Evolutionary conservation across 1,140 invertebrate genomes (phyloP).

Genomic region (Sitodiplosis mosellana): DNA sequence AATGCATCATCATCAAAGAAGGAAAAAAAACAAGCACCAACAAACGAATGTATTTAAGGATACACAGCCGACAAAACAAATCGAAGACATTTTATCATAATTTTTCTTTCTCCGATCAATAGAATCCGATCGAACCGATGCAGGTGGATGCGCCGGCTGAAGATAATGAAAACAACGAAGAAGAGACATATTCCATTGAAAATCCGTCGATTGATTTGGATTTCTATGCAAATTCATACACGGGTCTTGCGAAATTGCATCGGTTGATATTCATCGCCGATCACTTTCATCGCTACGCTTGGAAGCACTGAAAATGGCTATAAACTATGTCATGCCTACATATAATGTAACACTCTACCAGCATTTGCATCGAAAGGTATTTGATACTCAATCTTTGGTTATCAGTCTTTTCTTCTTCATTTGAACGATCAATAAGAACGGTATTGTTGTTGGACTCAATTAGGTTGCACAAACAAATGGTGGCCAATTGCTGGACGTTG

Average conservation of each 20-base stretch:
- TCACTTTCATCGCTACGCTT: constrained; percentile 73
- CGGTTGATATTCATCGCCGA: constrained; percentile 87
- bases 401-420: too few species aligned
- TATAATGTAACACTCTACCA: constrained; percentile 88
- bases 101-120: constrained; percentile 9
- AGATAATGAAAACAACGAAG: constrained; percentile 90
- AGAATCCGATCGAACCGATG: constrained; percentile 82
- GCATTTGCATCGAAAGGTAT: constrained; percentile 73
- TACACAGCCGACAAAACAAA: too few species aligned
- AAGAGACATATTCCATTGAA: constrained; percentile 77
- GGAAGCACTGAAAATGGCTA: constrained; percentile 89
- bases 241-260: constrained; percentile 76
- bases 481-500: constrained; percentile 25
- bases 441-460: too few species aligned
- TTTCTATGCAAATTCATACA: constrained; percentile 78
- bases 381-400: too few species aligned
- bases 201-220: constrained; percentile 88
- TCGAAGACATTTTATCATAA: too few species aligned
- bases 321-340: constrained; percentile 83
- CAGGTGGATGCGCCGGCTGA: constrained; percentile 86
- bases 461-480: background rate
- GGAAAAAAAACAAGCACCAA: too few species aligned
- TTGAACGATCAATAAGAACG: too few species aligned
- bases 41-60: too few species aligned
- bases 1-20: too few species aligned